A percentile compares a stretch with the other conserved stretches of the same genome.
These are phyloP conservation scores for Rhabditoides inermis DNA, from an alignment of 2,888 invertebrate species.

Conservation along the genomic window DNA sequence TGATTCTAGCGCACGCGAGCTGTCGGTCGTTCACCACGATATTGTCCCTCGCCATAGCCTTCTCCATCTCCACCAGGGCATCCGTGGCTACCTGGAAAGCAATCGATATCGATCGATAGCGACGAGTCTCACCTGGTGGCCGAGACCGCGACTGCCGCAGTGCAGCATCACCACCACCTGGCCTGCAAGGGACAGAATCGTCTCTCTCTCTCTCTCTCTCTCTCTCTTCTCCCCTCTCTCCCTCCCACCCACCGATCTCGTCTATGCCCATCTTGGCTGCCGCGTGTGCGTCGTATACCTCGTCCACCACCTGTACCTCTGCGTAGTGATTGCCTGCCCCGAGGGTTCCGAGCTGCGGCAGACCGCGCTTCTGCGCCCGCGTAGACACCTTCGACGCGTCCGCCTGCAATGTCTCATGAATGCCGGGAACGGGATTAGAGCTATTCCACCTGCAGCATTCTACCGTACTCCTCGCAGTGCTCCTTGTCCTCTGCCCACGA, in stretches of 20 bases:
- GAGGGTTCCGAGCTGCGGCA: conserved; percentile 90
- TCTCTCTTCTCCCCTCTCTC: too few relatives aligned
- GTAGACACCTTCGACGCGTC: conserved; percentile 82
- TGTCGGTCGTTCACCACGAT: conserved; percentile 94
- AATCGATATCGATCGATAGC: neutral
- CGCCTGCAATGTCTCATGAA: too few relatives aligned
- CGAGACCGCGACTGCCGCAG: conserved; percentile 94
- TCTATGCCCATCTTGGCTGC: conserved; percentile 98
- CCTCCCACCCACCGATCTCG: conserved; percentile 68
- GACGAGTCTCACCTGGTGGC: conserved; percentile 72
- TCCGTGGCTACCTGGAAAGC: conserved; percentile 57
- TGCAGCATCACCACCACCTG: conserved; percentile 94
- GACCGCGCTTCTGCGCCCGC: conserved; percentile 76
- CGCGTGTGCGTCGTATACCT: conserved; percentile 91
- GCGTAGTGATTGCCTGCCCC: conserved; percentile 91
- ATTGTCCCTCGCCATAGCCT: conserved; percentile 94
- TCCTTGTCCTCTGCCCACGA: conserved; percentile 98
- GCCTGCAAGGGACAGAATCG: conserved; percentile 11
- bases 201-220: too few relatives aligned
- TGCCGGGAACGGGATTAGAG: too few relatives aligned
- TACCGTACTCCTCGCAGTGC: conserved; percentile 97
- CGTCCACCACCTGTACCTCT: conserved; percentile 96
- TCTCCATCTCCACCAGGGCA: conserved; percentile 95
- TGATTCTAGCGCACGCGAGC: conserved; percentile 88
- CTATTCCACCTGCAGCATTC: too few relatives aligned